Conservation (phyloP, 2,888 invertebrate species). For the Harpalus rufipes region DNA sequence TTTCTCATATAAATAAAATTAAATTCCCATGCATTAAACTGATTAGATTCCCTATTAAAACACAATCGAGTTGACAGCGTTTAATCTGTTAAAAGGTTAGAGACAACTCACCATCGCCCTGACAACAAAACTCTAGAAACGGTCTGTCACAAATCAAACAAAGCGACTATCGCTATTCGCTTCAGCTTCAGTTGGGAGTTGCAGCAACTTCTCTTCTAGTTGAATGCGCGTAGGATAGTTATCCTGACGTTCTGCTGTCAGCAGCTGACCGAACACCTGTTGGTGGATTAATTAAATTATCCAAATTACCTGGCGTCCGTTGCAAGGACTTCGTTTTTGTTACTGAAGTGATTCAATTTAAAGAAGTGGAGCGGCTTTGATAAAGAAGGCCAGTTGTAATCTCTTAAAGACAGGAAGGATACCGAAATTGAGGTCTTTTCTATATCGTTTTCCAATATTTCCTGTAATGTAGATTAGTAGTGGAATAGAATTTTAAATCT, state of each 20-base stretch:
- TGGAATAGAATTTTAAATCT: no score
- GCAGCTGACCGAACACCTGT: slow-evolving; percentile 49
- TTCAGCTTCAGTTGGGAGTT: not conserved
- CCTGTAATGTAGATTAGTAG: no score
- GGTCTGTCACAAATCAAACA: slow-evolving; percentile 1
- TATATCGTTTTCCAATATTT: no score
- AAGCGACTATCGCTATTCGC: not conserved
- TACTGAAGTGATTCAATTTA: not conserved
- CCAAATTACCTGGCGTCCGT: not conserved
- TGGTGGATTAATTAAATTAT: slow-evolving; percentile 59
- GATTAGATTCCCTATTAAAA: not conserved
- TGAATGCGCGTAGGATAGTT: not conserved
- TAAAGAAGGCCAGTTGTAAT: not conserved
- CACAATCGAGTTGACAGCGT: not conserved
- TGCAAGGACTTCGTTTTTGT: not conserved
- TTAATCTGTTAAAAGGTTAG: slow-evolving; percentile 6
- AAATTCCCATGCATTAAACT: not conserved
- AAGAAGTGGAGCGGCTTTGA: not conserved
- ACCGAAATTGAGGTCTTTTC: no score
- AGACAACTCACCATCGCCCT: not conserved
- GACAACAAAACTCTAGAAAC: not conserved
- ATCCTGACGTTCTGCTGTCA: not conserved
- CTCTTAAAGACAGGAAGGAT: not conserved
- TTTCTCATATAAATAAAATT: not conserved
- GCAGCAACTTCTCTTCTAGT: not conserved